Percentiles rank a stretch among this genome's conserved stretches.
Conservation (phyloP, 2,797 vertebrate genomes). For the Sarcoramphus papa region DNA sequence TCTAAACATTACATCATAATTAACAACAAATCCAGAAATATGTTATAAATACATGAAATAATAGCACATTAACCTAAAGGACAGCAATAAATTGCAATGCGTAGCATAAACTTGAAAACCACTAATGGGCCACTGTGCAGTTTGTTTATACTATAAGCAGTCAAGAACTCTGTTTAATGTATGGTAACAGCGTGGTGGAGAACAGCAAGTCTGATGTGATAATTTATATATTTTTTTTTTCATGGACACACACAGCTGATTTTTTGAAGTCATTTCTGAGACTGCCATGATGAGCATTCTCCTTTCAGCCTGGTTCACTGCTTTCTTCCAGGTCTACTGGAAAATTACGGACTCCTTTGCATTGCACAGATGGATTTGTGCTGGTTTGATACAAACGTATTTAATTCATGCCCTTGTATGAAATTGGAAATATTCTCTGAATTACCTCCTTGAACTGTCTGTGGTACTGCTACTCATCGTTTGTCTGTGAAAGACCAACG, state of each 20-base stretch:
- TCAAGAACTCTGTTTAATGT: conserved; percentile 19
- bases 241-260: background rate
- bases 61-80: conserved; percentile 67
- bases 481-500: background rate
- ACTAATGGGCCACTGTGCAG: conserved; percentile 67
- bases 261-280: background rate
- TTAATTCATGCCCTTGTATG: background rate
- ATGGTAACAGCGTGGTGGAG: background rate
- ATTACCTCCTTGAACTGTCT: background rate
- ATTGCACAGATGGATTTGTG: background rate
- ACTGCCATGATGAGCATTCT: background rate
- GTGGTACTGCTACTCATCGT: background rate
- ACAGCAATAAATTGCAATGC: conserved; percentile 63
- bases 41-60: conserved; percentile 63
- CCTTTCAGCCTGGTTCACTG: background rate
- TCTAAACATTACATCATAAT: conserved; percentile 70
- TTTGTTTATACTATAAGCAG: conserved; percentile 42
- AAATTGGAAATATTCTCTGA: background rate
- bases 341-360: accelerated
- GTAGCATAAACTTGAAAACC: conserved; percentile 68
- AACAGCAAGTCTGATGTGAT: background rate
- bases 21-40: conserved; percentile 67
- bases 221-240: background rate
- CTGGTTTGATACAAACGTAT: background rate
- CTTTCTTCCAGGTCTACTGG: background rate